Percentiles rank a stretch among this genome's conserved stretches.
These are phyloP conservation scores for Holothuria glaberrima DNA, from an alignment of 35 echinoderm and acorn worm genomes.

Conservation along the genomic window DNA sequence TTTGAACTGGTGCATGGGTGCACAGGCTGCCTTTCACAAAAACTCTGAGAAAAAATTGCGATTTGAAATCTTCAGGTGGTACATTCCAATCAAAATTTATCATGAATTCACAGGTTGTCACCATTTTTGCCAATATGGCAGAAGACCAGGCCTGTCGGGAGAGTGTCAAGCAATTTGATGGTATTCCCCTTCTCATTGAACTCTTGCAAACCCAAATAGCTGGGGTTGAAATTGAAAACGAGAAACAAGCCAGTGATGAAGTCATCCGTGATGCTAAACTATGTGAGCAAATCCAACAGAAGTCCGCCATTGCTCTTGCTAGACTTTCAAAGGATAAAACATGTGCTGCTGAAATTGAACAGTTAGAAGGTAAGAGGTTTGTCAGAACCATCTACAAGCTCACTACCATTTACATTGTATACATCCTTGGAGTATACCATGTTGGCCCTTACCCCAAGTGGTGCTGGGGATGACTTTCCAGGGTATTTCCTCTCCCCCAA, in stretches of 20 bases:
- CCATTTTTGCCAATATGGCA: slow-evolving; percentile 63
- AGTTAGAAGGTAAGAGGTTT: slow-evolving; percentile 32
- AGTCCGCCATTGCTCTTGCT: slow-evolving; percentile 59
- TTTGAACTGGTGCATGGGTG: too few relatives aligned
- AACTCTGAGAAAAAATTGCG: neutral
- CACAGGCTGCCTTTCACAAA: neutral
- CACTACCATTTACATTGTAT: too few relatives aligned
- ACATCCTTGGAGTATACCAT: too few relatives aligned
- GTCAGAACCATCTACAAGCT: too few relatives aligned
- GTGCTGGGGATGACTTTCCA: too few relatives aligned
- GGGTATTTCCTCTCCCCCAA: too few relatives aligned
- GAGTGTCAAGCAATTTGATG: neutral
- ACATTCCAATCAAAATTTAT: neutral
- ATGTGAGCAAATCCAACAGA: slow-evolving; percentile 64
- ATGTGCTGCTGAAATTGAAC: slow-evolving; percentile 29
- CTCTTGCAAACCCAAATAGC: slow-evolving; percentile 9
- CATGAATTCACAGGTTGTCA: slow-evolving; percentile 39
- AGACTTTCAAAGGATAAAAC: slow-evolving; percentile 49
- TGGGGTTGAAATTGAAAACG: neutral
- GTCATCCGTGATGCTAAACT: neutral
- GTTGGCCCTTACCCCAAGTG: too few relatives aligned
- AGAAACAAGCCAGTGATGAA: neutral
- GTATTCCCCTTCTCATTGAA: slow-evolving; percentile 37
- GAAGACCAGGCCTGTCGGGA: slow-evolving; percentile 36
- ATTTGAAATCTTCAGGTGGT: too few relatives aligned